phyloP scores from a whole-genome alignment of 2,888 invertebrate species.

The Enchytraeus crypticus region DNA sequence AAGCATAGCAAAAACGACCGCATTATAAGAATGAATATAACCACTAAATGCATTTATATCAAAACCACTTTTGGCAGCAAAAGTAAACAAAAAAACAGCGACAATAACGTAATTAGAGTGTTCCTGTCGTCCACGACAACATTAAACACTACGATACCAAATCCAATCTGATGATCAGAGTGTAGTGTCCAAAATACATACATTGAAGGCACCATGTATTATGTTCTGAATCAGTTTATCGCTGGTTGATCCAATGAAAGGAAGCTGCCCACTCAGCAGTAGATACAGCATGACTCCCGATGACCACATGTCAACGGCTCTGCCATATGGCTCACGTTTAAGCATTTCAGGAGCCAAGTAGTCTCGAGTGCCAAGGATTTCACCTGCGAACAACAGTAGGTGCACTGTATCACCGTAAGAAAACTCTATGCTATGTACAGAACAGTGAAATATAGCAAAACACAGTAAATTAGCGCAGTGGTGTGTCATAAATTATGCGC shows the following conservation, averaged over 20 bases:
- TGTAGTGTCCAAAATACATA: slow-evolving; percentile 1
- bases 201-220: slow-evolving; percentile 43
- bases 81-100: too few relatives aligned
- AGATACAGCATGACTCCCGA: slow-evolving; percentile 90
- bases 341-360: slow-evolving; percentile 98
- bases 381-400: not conserved
- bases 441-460: not conserved
- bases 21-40: too few relatives aligned
- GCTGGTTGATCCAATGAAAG: slow-evolving; percentile 80
- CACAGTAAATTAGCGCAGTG: not conserved
- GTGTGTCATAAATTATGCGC: too few relatives aligned
- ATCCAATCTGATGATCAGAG: not conserved
- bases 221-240: slow-evolving; percentile 85
- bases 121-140: not conserved
- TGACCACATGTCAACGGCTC: slow-evolving; percentile 95
- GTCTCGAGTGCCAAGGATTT: slow-evolving; percentile 80
- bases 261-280: slow-evolving; percentile 82
- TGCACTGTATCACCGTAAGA: not conserved
- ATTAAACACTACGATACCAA: not conserved
- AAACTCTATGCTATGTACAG: not conserved
- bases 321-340: slow-evolving; percentile 67
- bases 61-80: too few relatives aligned
- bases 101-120: too few relatives aligned
- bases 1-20: too few relatives aligned
- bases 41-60: too few relatives aligned